Evolutionary conservation across 1,140 invertebrate genomes (phyloP).

Genomic region (Colletes gigas): DNA sequence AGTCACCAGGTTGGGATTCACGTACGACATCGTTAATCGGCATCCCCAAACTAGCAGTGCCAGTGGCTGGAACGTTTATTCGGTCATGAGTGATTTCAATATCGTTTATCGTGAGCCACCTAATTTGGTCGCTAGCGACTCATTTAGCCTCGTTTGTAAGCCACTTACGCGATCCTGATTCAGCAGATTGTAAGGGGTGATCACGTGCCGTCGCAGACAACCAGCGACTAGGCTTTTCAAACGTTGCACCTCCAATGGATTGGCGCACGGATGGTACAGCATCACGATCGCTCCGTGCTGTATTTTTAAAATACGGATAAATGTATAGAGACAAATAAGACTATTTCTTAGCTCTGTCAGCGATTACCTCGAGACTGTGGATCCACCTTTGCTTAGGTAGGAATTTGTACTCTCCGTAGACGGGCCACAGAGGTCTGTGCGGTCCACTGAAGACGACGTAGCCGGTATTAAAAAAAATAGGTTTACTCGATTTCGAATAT

Average conservation of each 20-base stretch:
- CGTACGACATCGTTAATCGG: conserved; percentile 86
- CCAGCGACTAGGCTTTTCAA: conserved; percentile 85
- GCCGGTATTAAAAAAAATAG: conserved; percentile 19
- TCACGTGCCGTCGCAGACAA: conserved; percentile 91
- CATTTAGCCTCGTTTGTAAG: too few relatives aligned
- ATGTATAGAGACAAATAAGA: background rate
- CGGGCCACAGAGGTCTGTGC: conserved; percentile 90
- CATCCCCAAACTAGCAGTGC: conserved; percentile 90
- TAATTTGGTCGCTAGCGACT: too few relatives aligned
- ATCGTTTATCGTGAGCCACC: too few relatives aligned
- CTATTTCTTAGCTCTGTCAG: background rate
- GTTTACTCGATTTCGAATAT: background rate
- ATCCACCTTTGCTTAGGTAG: conserved; percentile 92
- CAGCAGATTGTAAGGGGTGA: conserved; percentile 87
- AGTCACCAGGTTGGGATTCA: conserved; percentile 82
- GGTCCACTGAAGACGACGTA: conserved; percentile 84
- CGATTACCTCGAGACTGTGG: conserved; percentile 88
- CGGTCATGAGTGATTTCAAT: conserved; percentile 45
- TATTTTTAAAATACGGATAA: background rate
- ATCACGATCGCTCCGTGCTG: conserved; percentile 92
- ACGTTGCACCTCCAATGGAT: conserved; percentile 84
- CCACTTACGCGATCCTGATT: conserved; percentile 82
- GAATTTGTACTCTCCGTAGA: conserved; percentile 92
- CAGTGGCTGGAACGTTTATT: conserved; percentile 82
- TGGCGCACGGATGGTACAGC: conserved; percentile 94